Conservation (phyloP, 2,888 invertebrate genomes). For the Cryptus armator region DNA sequence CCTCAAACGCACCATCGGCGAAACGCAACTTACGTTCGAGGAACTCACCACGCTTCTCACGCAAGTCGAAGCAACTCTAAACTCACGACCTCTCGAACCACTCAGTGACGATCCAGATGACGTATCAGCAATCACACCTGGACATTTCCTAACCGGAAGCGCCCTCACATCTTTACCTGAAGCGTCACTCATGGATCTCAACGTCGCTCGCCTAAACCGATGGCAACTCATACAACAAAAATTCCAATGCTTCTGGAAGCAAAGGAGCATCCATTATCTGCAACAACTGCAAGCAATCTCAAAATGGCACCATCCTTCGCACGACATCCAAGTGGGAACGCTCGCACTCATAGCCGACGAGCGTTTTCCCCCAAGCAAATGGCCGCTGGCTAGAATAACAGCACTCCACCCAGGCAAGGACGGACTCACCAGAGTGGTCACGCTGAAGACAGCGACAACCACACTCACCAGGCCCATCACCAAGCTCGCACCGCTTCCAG, state of each 20-base stretch:
- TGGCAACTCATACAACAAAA: background rate
- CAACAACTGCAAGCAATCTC: background rate
- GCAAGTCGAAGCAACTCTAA: conserved; percentile 60
- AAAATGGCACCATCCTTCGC: background rate
- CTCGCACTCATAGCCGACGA: background rate
- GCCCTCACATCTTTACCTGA: background rate
- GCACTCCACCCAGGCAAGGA: background rate
- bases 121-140: background rate
- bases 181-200: background rate
- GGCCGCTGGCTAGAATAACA: background rate
- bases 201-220: background rate
- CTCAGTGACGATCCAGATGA: conserved; percentile 33
- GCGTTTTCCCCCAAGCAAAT: background rate
- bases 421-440: conserved; percentile 6
- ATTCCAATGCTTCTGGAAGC: background rate
- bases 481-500: no score
- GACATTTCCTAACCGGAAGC: conserved; percentile 19
- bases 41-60: conserved; percentile 50
- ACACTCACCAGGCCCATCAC: background rate
- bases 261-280: no score
- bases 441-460: background rate
- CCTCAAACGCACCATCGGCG: conserved; percentile 47
- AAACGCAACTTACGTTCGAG: conserved; percentile 54
- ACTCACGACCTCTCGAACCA: conserved; percentile 48
- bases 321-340: background rate